Percentiles rank a stretch among this genome's conserved stretches.
Conservation (phyloP, 2,888 invertebrate species). For the Laothoe populi region DNA sequence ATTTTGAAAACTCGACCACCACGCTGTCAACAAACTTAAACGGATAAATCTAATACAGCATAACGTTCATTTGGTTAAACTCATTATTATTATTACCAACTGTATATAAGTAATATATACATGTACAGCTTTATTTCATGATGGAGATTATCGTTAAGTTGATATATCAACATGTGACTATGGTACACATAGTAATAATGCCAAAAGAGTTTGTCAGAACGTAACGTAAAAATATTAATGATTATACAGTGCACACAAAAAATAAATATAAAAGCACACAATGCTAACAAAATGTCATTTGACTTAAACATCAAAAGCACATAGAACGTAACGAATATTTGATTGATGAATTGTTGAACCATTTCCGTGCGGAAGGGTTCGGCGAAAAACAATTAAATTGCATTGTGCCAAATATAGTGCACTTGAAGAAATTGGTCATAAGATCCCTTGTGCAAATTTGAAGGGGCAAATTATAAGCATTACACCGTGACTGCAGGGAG, state of each 20-base stretch:
- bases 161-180: no score
- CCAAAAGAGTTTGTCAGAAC: not conserved
- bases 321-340: conserved; percentile 68
- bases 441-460: conserved; percentile 53
- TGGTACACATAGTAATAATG: no score
- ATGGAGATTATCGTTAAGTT: no score
- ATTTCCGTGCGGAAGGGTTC: conserved; percentile 63
- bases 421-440: conserved; percentile 54
- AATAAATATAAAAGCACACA: conserved; percentile 41
- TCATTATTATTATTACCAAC: no score
- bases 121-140: no score
- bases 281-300: conserved; percentile 44
- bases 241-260: conserved; percentile 31
- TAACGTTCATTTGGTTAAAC: no score
- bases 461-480: conserved; percentile 47
- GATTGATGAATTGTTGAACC: conserved; percentile 69
- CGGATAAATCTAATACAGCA: no score
- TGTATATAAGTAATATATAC: no score
- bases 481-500: conserved; percentile 57
- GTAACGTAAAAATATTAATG: conserved; percentile 53
- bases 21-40: no score
- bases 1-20: no score
- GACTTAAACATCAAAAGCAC: conserved; percentile 48
- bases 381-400: conserved; percentile 70
- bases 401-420: conserved; percentile 63